Evolutionary conservation across 2,888 invertebrate species (phyloP).

Genomic region (Zootermopsis nevadensis): DNA sequence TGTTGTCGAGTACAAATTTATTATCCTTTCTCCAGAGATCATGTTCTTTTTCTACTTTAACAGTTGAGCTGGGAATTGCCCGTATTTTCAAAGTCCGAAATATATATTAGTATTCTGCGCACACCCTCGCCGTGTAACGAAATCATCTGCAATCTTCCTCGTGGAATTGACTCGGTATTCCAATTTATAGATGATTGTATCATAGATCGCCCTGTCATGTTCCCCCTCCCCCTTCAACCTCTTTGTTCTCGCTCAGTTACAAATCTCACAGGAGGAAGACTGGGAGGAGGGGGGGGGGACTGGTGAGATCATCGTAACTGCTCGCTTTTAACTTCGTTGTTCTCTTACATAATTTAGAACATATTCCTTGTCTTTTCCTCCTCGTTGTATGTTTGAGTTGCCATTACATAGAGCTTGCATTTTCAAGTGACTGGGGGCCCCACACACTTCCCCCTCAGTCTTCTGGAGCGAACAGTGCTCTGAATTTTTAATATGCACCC

Average conservation of each 20-base stretch:
- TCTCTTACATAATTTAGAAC: background rate
- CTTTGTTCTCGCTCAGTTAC: constrained; percentile 7
- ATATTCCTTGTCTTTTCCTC: background rate
- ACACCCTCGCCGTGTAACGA: no score
- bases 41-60: no score
- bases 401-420: background rate
- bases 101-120: no score
- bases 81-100: no score
- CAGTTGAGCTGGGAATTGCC: no score
- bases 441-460: background rate
- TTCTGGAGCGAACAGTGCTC: background rate
- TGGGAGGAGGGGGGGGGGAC: background rate
- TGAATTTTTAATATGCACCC: background rate
- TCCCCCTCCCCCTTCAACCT: background rate
- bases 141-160: background rate
- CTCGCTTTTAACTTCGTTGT: constrained; percentile 18
- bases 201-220: background rate
- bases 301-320: constrained; percentile 6
- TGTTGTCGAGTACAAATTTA: no score
- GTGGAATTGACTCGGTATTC: background rate
- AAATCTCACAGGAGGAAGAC: background rate
- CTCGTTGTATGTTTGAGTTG: background rate
- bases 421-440: background rate
- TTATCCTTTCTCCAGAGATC: no score
- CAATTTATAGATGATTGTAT: constrained; percentile 22